phyloP scores from a whole-genome alignment of 2,888 invertebrate species.

The Cerceris rybyensis region DNA sequence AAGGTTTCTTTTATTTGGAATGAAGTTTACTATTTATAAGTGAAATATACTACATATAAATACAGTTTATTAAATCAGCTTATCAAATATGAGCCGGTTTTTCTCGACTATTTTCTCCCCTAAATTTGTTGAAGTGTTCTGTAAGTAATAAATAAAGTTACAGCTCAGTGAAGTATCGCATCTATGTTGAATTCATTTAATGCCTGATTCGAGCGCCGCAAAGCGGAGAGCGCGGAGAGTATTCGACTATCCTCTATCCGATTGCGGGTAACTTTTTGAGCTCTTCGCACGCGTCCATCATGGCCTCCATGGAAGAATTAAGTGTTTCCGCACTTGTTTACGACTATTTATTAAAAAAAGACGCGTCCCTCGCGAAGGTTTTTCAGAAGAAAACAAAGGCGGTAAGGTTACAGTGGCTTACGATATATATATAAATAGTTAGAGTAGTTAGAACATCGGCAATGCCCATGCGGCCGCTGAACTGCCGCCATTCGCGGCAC shows the following conservation, averaged over 20 bases:
- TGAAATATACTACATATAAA: too few species aligned
- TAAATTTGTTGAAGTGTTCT: not conserved
- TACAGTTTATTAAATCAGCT: too few species aligned
- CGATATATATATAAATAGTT: constrained; percentile 20
- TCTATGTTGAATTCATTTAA: constrained; percentile 2
- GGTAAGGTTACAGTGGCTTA: constrained; percentile 83
- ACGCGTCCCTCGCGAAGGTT: constrained; percentile 86
- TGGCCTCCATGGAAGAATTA: constrained; percentile 82
- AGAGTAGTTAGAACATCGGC: constrained; percentile 11
- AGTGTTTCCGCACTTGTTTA: constrained; percentile 85
- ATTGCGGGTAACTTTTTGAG: constrained; percentile 25
- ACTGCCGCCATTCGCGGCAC: constrained; percentile 61
- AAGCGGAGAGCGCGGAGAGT: not conserved
- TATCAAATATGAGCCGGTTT: too few species aligned
- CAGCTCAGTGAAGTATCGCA: not conserved
- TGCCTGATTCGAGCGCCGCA: constrained; percentile 37
- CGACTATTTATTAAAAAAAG: constrained; percentile 86
- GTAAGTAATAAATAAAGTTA: not conserved
- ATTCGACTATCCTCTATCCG: not conserved
- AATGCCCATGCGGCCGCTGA: constrained; percentile 60
- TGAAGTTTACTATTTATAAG: too few species aligned
- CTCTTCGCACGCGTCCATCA: constrained; percentile 73
- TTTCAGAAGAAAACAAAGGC: constrained; percentile 89
- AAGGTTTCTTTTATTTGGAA: too few species aligned
- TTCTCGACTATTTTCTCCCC: too few species aligned